Percentiles rank a stretch among this genome's conserved stretches.
These are phyloP conservation scores for Lagopus muta DNA, from an alignment of 2,113 vertebrate genomes.

Conservation along the genomic window DNA sequence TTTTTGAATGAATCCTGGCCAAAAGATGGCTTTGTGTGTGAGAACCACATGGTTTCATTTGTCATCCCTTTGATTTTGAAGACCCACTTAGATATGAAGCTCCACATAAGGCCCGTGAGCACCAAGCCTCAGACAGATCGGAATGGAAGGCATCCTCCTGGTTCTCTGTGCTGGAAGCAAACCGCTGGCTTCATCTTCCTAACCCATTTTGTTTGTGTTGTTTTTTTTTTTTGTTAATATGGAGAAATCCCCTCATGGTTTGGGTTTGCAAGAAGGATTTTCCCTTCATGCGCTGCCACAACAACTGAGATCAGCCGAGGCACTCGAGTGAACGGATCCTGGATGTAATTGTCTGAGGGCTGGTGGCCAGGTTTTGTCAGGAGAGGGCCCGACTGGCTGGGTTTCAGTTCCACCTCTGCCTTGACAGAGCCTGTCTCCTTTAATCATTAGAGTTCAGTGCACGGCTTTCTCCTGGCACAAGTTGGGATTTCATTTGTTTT, in stretches of 20 bases:
- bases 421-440: constrained; percentile 67
- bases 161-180: background rate
- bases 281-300: constrained; percentile 70
- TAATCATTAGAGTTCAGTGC: constrained; percentile 69
- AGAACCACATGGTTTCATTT: background rate
- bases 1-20: background rate
- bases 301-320: constrained; percentile 64
- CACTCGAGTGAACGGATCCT: constrained; percentile 54
- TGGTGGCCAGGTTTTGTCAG: constrained; percentile 58
- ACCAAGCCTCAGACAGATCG: background rate
- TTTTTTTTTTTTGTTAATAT: background rate
- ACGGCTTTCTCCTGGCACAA: constrained; percentile 37
- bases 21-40: background rate
- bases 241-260: constrained; percentile 55
- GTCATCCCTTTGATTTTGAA: background rate
- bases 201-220: rapidly evolving
- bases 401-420: constrained; percentile 65
- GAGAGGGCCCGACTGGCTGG: constrained; percentile 27
- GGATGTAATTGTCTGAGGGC: constrained; percentile 58
- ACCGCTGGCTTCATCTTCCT: background rate
- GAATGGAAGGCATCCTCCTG: background rate
- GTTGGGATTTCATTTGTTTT: constrained; percentile 46
- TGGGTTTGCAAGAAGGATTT: constrained; percentile 59
- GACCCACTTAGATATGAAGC: background rate
- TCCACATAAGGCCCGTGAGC: background rate